Conservation (phyloP, 2,113 vertebrate genomes). For the Etheostoma spectabile region DNA sequence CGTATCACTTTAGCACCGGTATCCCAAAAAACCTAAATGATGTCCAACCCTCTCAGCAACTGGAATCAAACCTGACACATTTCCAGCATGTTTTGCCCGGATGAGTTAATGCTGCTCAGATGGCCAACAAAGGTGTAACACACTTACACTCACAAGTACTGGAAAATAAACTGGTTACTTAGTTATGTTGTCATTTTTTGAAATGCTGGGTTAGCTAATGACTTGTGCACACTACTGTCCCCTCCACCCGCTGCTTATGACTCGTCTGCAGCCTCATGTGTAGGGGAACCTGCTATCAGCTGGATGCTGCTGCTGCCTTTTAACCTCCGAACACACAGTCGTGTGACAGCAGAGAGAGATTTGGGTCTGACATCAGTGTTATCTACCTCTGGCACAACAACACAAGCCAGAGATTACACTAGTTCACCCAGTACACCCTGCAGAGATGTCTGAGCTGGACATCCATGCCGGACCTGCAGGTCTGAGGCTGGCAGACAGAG, state of each 20-base stretch:
- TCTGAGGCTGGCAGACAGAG: background rate
- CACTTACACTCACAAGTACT: no score
- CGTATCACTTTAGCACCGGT: no score
- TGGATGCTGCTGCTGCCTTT: slow-evolving; percentile 30
- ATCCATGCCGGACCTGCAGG: background rate
- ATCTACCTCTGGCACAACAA: slow-evolving; percentile 18
- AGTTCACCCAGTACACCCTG: slow-evolving; percentile 1
- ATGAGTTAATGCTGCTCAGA: background rate
- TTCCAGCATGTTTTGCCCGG: background rate
- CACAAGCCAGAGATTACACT: slow-evolving; percentile 15
- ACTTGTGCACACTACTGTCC: background rate
- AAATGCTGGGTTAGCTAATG: background rate
- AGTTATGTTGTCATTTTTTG: background rate
- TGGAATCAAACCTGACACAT: no score
- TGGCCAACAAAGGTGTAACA: background rate
- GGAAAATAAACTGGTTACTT: background rate
- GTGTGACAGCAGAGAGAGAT: slow-evolving; percentile 25
- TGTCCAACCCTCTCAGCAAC: no score
- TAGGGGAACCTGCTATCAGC: slow-evolving; percentile 8
- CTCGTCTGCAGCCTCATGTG: background rate
- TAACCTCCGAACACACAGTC: slow-evolving; percentile 9
- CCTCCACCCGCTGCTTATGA: background rate
- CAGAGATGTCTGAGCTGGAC: background rate
- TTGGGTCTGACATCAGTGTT: slow-evolving; percentile 18
- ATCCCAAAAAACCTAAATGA: no score